These are phyloP conservation scores for Ylistrum balloti DNA, from an alignment of 1,140 invertebrate genomes.

Conservation along the genomic window DNA sequence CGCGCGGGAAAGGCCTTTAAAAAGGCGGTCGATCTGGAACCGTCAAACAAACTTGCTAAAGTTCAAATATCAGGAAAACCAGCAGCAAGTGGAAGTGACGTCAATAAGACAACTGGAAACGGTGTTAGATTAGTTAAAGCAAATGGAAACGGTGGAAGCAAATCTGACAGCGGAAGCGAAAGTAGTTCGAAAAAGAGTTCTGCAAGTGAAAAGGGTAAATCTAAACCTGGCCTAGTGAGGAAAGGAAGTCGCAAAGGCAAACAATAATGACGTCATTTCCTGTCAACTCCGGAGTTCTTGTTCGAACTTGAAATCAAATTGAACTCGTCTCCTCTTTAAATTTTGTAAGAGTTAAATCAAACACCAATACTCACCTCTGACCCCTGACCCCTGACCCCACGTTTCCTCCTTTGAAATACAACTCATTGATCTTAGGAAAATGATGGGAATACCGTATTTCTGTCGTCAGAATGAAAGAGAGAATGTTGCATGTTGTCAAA, in stretches of 20 bases:
- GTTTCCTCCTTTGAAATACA: too few relatives aligned
- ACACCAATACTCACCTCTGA: too few relatives aligned
- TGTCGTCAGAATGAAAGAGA: too few relatives aligned
- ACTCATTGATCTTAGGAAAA: too few relatives aligned
- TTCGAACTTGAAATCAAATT: too few relatives aligned
- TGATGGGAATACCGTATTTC: too few relatives aligned
- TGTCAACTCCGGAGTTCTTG: too few relatives aligned
- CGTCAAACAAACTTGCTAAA: conserved; percentile 51
- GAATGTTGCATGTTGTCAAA: too few relatives aligned
- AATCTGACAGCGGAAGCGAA: background rate
- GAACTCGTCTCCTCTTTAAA: too few relatives aligned
- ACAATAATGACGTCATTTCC: background rate
- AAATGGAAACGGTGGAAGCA: background rate
- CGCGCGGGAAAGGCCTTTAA: conserved; percentile 51
- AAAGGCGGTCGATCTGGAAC: conserved; percentile 42
- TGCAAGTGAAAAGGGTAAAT: background rate
- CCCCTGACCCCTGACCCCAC: too few relatives aligned
- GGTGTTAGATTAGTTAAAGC: conserved; percentile 10
- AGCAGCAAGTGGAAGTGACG: background rate
- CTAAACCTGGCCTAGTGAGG: background rate
- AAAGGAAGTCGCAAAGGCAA: background rate
- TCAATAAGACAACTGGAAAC: background rate
- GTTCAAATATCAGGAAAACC: conserved; percentile 38
- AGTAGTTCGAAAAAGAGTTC: background rate
- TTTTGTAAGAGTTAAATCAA: too few relatives aligned